Conservation (phyloP, 1,140 invertebrate genomes). For the Bombus waltoni region DNA sequence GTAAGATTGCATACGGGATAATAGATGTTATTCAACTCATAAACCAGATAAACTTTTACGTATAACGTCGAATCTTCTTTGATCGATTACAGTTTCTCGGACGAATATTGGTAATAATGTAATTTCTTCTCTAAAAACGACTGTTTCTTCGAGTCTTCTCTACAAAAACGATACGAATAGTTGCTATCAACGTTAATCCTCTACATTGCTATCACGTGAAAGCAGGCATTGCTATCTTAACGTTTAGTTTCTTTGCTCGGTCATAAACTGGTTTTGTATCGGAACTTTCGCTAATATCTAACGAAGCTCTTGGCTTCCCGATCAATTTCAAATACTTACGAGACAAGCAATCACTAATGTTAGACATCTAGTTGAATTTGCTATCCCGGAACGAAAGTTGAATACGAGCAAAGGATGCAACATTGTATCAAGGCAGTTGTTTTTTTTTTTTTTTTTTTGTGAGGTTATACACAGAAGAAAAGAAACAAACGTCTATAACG, state of each 20-base stretch:
- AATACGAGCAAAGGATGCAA: not conserved
- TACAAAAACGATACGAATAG: not conserved
- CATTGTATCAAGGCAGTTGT: not conserved
- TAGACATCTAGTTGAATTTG: not conserved
- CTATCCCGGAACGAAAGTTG: not conserved
- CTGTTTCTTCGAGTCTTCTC: not conserved
- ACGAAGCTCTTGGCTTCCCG: not conserved
- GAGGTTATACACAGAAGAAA: not conserved
- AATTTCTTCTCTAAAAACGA: not conserved
- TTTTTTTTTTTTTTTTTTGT: not conserved
- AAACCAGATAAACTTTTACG: constrained; percentile 20
- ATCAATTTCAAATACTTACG: not conserved
- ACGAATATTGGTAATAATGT: not conserved
- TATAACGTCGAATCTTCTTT: not conserved
- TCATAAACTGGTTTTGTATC: constrained; percentile 35
- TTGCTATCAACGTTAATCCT: too few species aligned
- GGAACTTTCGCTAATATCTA: constrained; percentile 20
- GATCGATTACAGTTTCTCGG: not conserved
- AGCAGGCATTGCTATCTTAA: not conserved
- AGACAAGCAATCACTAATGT: not conserved
- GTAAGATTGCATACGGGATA: constrained; percentile 32
- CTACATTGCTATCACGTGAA: not conserved
- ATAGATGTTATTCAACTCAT: constrained; percentile 38
- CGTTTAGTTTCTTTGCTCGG: not conserved
- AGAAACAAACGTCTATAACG: not conserved